Evolutionary conservation across 2,797 vertebrate genomes (phyloP).

Genomic region (Fistularia tabacaria): DNA sequence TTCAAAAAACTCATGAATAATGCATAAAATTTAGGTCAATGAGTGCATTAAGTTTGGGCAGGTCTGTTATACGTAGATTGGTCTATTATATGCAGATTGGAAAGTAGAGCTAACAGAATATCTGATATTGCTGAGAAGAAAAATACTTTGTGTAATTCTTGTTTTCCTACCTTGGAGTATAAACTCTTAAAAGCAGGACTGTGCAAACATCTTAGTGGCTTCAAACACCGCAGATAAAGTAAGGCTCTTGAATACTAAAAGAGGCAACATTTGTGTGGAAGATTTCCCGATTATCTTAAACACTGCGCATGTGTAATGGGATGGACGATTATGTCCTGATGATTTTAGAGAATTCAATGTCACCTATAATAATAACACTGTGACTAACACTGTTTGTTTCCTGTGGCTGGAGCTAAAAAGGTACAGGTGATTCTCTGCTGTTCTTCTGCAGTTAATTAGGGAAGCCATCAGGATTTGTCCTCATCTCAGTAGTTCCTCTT

Average conservation of each 20-base stretch:
- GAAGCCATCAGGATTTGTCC: conserved; percentile 66
- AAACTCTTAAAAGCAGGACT: too few relatives aligned
- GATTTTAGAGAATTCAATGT: conserved; percentile 32
- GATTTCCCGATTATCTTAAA: conserved; percentile 21
- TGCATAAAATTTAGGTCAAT: conserved; percentile 1
- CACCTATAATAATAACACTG: conserved; percentile 31
- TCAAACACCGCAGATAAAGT: conserved; percentile 6
- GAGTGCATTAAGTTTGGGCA: background rate
- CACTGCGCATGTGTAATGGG: conserved; percentile 30
- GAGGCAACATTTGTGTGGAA: conserved; percentile 36
- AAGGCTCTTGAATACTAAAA: conserved; percentile 27
- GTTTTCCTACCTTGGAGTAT: too few relatives aligned
- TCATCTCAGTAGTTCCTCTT: conserved; percentile 55
- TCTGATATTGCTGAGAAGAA: too few relatives aligned
- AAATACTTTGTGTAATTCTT: too few relatives aligned
- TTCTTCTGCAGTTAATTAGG: conserved; percentile 55
- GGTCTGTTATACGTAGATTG: background rate
- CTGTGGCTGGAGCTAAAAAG: conserved; percentile 31
- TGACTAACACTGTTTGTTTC: conserved; percentile 31
- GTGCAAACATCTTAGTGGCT: conserved; percentile 14
- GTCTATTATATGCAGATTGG: background rate
- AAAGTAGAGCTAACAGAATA: background rate
- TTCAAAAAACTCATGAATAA: conserved; percentile 34
- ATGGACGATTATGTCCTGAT: conserved; percentile 34
- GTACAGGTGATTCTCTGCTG: conserved; percentile 32